Evolutionary conservation across 2,113 vertebrate species (phyloP), one percentile per base, ranked within the genome.

Genomic region (Symphodus melops): DNA sequence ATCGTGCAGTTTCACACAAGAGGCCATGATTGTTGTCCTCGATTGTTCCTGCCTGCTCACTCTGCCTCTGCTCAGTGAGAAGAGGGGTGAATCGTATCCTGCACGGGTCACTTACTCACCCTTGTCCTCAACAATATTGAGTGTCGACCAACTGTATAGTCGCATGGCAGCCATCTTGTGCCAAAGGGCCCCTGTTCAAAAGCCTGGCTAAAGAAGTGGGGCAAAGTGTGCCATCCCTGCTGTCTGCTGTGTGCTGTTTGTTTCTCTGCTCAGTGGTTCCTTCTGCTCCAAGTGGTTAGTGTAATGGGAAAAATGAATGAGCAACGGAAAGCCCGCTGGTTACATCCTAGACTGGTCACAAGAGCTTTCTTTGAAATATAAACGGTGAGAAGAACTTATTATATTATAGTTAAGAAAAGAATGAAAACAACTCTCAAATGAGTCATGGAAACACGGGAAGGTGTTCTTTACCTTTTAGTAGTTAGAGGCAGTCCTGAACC

Each of bases 111-210:
- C 84, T 84, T 66, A 81, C 64, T 78, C 74, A 66, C 84, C 73
- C 80, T 75, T 75, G 70, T 88, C 77, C 62, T 79, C 67, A 75
- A 68, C 84, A 77, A 79, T 75, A 48, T 83, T 85, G 83, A 88
- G 76, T 48, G 33, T 75, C 72, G 86, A 81, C 75, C 64, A 72
- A 84, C 81, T 83, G 74, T 78, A 88, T 41, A 63, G 73, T 89
- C 36, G 56, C 84, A 82, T 87, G 89, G 88, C 83, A 86, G 89
- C 89, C 89, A 92, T 91, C 92, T 93, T 91, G 86, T 90, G 79
- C 84, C 89, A 85, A 86, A 81, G 70, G 69, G 68, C 56, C 36
- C 80, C 62, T 1, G 14, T 86, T 82, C 66, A 90, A 89, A 86
- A 70, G 82, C 72, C 80, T 81, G 73, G 82, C 42, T 9, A 33